Conservation (phyloP, 2,113 vertebrate species). For the Junco hyemalis region DNA sequence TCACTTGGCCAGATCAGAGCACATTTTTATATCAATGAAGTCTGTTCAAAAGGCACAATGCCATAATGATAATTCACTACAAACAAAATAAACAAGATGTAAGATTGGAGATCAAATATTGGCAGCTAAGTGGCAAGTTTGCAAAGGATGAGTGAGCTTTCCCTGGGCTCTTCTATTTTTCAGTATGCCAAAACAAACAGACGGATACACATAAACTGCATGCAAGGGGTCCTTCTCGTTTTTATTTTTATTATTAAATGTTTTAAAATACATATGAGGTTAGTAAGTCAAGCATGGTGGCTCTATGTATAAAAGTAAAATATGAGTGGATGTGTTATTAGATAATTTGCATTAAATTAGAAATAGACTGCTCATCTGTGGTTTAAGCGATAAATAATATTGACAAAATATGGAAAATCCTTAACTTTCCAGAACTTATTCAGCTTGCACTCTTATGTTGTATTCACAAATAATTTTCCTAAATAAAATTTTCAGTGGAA, state of each 20-base stretch:
- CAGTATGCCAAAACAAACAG: constrained; percentile 60
- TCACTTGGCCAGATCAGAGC: constrained; percentile 61
- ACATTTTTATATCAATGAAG: constrained; percentile 69
- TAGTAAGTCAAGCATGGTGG: neutral
- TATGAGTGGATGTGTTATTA: neutral
- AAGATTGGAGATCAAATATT: constrained; percentile 74
- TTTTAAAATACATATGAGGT: neutral
- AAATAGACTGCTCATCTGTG: neutral
- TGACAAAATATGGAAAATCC: neutral
- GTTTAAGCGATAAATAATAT: neutral
- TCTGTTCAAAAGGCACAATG: constrained; percentile 69
- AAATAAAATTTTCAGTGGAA: neutral
- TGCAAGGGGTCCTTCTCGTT: neutral
- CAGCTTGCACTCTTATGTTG: neutral
- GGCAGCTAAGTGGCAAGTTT: constrained; percentile 66
- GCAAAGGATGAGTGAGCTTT: constrained; percentile 58
- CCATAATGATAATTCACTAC: constrained; percentile 74
- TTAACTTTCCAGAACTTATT: neutral
- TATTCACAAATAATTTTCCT: neutral
- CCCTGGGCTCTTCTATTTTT: neutral
- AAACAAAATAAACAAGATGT: constrained; percentile 75
- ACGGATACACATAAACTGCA: neutral
- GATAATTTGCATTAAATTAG: neutral
- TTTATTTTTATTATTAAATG: neutral
- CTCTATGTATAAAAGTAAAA: neutral